These are phyloP conservation scores for Drosophila helvetica DNA, from an alignment of 2,888 invertebrate genomes.

Conservation along the genomic window DNA sequence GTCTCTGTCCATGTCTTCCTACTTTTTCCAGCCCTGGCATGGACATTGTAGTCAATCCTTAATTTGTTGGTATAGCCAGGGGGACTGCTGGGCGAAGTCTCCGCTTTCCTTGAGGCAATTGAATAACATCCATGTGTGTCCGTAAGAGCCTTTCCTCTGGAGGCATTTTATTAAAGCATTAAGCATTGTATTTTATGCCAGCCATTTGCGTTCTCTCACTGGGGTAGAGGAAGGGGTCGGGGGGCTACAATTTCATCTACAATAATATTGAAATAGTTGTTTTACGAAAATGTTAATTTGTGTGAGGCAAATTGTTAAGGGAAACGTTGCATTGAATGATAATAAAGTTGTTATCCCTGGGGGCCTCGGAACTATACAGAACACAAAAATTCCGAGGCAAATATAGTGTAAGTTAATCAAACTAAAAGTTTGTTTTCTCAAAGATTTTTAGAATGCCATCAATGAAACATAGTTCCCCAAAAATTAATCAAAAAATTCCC, in stretches of 20 bases:
- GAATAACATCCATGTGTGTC: constrained; percentile 62
- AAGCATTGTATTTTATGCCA: constrained; percentile 65
- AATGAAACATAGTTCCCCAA: too few relatives aligned
- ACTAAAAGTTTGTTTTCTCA: too few relatives aligned
- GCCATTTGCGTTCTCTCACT: constrained; percentile 26
- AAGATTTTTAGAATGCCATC: too few relatives aligned
- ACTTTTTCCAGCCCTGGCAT: constrained; percentile 12
- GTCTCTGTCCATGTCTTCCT: neutral
- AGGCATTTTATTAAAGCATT: constrained; percentile 70
- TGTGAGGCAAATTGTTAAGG: constrained; percentile 13
- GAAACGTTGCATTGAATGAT: neutral
- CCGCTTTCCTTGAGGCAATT: constrained; percentile 44
- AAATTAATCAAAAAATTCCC: too few relatives aligned
- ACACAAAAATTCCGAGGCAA: neutral
- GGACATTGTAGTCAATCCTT: constrained; percentile 52
- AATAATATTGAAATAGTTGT: constrained; percentile 29
- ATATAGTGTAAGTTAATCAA: too few relatives aligned
- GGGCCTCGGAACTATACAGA: too few relatives aligned
- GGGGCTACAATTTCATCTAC: constrained; percentile 20
- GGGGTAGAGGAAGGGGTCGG: neutral
- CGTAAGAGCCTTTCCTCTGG: constrained; percentile 27
- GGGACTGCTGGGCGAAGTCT: constrained; percentile 17
- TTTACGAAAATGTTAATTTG: constrained; percentile 12
- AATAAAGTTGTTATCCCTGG: neutral
- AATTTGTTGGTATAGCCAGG: constrained; percentile 65